A percentile compares a stretch with the other conserved stretches of the same genome.
These are phyloP conservation scores for Noctua comes DNA, from an alignment of 2,888 invertebrate genomes.

Conservation along the genomic window DNA sequence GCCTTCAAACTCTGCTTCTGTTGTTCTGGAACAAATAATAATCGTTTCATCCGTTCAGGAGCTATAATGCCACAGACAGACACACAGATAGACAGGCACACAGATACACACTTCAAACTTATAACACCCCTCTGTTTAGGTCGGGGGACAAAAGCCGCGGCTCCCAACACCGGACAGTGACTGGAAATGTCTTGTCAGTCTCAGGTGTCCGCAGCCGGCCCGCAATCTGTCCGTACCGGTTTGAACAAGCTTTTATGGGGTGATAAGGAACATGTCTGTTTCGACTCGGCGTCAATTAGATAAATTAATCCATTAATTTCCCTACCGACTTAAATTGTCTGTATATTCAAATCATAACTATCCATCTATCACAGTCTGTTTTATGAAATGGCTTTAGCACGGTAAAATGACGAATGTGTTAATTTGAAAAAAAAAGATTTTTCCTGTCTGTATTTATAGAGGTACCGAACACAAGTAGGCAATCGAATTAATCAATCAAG, in stretches of 20 bases:
- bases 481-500: neutral
- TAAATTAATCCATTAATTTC: too few relatives aligned
- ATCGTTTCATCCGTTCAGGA: neutral
- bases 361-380: neutral
- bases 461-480: neutral
- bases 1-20: constrained; percentile 78
- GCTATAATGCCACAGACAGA: neutral
- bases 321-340: neutral
- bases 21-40: constrained; percentile 72
- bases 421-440: neutral
- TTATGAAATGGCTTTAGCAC: neutral
- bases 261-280: neutral
- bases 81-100: neutral
- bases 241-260: neutral
- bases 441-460: neutral
- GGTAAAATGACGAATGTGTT: neutral
- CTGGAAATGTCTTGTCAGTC: too few relatives aligned
- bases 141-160: too few relatives aligned
- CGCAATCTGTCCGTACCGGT: neutral
- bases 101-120: neutral
- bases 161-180: too few relatives aligned
- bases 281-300: neutral
- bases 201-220: too few relatives aligned
- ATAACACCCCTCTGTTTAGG: neutral
- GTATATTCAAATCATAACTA: neutral